Conservation (phyloP, 2,888 invertebrate genomes). For the Mechanitis mazaeus region DNA sequence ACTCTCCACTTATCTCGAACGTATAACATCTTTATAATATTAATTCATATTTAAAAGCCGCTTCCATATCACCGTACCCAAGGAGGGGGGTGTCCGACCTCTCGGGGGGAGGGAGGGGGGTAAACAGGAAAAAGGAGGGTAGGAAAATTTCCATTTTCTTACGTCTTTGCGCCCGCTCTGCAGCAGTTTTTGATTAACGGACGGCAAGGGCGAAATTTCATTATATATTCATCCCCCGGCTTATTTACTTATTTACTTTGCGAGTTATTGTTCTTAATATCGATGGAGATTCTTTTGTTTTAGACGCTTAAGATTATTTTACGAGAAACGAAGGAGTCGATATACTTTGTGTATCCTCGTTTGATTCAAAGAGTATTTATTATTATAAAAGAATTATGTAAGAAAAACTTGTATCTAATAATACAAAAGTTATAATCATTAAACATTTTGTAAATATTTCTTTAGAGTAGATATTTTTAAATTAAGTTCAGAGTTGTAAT, state of each 20-base stretch:
- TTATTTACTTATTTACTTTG: conserved; percentile 66
- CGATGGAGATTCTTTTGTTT: conserved; percentile 33
- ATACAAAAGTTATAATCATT: background rate
- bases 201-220: conserved; percentile 70
- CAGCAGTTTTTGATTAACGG: conserved; percentile 76
- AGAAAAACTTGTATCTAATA: too few relatives aligned
- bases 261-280: conserved; percentile 48
- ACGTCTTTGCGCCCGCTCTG: conserved; percentile 69
- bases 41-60: conserved; percentile 30
- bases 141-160: conserved; percentile 77
- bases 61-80: conserved; percentile 36
- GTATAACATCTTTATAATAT: too few relatives aligned
- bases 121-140: conserved; percentile 76
- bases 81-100: conserved; percentile 57
- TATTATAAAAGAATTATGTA: too few relatives aligned
- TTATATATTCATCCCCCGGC: conserved; percentile 70
- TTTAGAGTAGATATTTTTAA: background rate
- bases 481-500: too few relatives aligned
- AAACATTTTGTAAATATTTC: conserved; percentile 1
- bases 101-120: conserved; percentile 46
- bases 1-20: too few relatives aligned
- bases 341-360: background rate
- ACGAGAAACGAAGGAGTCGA: background rate
- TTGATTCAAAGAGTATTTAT: background rate
- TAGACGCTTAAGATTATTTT: conserved; percentile 25